These are phyloP conservation scores for Thysanoteuthis rhombus DNA, from an alignment of 2,888 invertebrate species.

Conservation along the genomic window DNA sequence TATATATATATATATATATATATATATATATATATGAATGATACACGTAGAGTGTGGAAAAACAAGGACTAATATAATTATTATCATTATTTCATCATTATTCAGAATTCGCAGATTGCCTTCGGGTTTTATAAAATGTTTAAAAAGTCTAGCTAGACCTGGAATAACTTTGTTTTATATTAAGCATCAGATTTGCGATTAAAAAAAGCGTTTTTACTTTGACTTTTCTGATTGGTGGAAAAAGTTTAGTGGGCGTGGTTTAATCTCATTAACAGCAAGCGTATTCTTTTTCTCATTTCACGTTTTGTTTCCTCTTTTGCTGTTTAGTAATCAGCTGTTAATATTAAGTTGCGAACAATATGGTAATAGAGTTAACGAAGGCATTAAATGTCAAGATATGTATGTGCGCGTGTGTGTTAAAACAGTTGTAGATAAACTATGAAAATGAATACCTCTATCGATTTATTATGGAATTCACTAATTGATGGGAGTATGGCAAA, in stretches of 20 bases:
- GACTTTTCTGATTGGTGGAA: background rate
- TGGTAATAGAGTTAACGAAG: too few relatives aligned
- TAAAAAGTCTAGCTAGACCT: background rate
- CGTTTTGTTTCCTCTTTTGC: background rate
- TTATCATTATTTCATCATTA: background rate
- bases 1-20: too few relatives aligned
- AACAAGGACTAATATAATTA: too few relatives aligned
- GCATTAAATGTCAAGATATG: background rate
- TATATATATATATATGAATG: too few relatives aligned
- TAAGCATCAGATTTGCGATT: background rate
- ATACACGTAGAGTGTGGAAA: too few relatives aligned
- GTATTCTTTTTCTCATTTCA: background rate
- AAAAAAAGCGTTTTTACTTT: background rate
- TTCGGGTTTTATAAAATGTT: background rate
- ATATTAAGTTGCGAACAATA: too few relatives aligned
- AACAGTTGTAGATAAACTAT: too few relatives aligned
- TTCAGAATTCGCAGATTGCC: background rate
- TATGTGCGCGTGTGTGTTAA: background rate
- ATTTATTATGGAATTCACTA: too few relatives aligned
- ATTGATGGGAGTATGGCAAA: too few relatives aligned
- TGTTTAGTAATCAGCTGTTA: background rate
- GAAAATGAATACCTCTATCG: too few relatives aligned
- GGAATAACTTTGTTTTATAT: background rate
- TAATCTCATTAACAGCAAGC: background rate
- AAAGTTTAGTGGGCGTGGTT: background rate